phyloP scores from a whole-genome alignment of 2,888 invertebrate species.

The Congeria kusceri region DNA sequence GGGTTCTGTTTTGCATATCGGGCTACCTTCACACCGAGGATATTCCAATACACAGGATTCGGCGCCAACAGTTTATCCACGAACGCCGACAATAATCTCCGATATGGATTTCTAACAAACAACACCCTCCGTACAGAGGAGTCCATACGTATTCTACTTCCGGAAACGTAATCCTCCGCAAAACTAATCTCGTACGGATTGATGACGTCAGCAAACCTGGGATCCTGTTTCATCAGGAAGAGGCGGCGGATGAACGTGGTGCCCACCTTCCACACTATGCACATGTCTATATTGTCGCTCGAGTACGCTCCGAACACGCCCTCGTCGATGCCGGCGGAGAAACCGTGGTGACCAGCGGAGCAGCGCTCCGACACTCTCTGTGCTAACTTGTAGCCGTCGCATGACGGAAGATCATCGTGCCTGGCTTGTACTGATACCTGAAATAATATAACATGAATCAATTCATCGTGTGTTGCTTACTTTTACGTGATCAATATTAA shows the following conservation, averaged over 20 bases:
- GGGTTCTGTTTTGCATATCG: slow-evolving; percentile 35
- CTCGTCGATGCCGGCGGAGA: not conserved
- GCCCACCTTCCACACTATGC: slow-evolving; percentile 48
- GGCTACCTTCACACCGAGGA: slow-evolving; percentile 54
- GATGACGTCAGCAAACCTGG: slow-evolving; percentile 3
- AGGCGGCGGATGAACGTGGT: slow-evolving; percentile 44
- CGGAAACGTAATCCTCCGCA: slow-evolving; percentile 2
- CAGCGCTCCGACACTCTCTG: not conserved
- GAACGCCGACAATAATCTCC: slow-evolving; percentile 67
- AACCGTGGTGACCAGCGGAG: not conserved
- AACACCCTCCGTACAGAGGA: slow-evolving; percentile 16
- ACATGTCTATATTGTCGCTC: slow-evolving; percentile 3
- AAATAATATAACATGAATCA: no score
- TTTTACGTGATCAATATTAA: no score
- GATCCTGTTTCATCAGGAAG: slow-evolving; percentile 32
- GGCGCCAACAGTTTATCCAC: slow-evolving; percentile 72
- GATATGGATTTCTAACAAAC: slow-evolving; percentile 70
- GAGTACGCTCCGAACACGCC: slow-evolving; percentile 17
- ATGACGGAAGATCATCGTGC: no score
- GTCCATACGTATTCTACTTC: slow-evolving; percentile 2
- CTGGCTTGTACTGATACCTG: no score
- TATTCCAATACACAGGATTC: slow-evolving; percentile 69
- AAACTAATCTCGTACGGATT: slow-evolving; percentile 31
- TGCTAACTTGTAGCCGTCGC: not conserved
- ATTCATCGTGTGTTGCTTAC: no score